Evolutionary conservation across 2,888 invertebrate genomes (phyloP), one percentile per base, ranked within the genome.

Genomic region (Operophtera brumata): DNA sequence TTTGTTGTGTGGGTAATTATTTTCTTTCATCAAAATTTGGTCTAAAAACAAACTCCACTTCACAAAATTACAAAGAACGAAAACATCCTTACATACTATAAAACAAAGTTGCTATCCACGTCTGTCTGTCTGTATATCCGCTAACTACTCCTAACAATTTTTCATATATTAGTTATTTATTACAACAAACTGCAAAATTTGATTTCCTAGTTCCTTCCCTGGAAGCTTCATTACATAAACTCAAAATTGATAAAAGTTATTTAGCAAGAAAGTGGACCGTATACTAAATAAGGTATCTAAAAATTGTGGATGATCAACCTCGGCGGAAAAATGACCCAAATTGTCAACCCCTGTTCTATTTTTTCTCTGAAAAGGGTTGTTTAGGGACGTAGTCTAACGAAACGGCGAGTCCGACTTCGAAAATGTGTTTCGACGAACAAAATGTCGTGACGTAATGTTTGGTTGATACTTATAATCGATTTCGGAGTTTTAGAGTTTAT

Each of bases 201-300:
- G 11, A 41, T 41, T 30, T 20, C 20, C 20, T n/a, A 40, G 5
- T 25, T n/a, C n/a, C 25, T 40, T 10, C 10, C n/a, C 26, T 41
- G 11, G 25, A 28, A 3, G 26, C 26, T 26, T 26, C 6, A 7
- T 7, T 26, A 40, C 4, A 37, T 20, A 36, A 8, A 20, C 9
- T 20, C 12, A 20, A n/a, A 39, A 7, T 20, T 20, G 13, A 20
- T 5, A n/a, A 30, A 11, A 46, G 14, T 45, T 36, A 45, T 44
- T 44, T 30, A 26, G n/a, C 6, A 35, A 35, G 12, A n/a, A 20
- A 6, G 9, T 41, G 32, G 41, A 35, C 14, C 2, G 13, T n/a
- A 13, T 36, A 32, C 30, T 35, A 46, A 52, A 46, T 46, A 41
- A 41, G n/a, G n/a, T n/a, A 26, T 32, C 6, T 25, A 7, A 39